Conservation (phyloP, 2,888 invertebrate species). For the Diarsia mendica region DNA sequence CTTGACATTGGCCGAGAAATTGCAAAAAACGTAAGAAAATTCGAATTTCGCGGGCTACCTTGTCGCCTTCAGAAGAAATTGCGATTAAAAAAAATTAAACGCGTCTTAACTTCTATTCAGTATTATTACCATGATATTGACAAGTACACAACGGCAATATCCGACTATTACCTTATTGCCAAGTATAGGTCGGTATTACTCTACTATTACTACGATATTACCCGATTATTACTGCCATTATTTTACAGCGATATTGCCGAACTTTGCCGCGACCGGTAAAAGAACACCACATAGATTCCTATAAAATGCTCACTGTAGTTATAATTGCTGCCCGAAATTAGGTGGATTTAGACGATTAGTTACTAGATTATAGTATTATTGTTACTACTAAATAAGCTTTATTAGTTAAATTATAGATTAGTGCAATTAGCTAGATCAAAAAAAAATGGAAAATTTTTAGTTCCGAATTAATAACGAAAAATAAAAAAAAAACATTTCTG, state of each 20-base stretch:
- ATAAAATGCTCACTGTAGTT: slow-evolving; percentile 71
- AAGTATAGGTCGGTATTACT: neutral
- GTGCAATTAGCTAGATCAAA: slow-evolving; percentile 44
- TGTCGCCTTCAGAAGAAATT: too few species aligned
- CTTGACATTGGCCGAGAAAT: too few species aligned
- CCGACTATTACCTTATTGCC: neutral
- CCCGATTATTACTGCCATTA: slow-evolving; percentile 6
- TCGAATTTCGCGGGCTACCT: too few species aligned
- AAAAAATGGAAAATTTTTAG: slow-evolving; percentile 8
- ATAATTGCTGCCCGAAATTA: slow-evolving; percentile 56
- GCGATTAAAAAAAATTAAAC: slow-evolving; percentile 3
- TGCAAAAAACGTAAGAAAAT: too few species aligned
- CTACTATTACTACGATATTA: slow-evolving; percentile 7
- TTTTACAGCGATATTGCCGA: slow-evolving; percentile 18
- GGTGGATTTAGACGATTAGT: slow-evolving; percentile 44
- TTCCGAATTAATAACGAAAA: neutral
- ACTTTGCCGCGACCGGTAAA: slow-evolving; percentile 30
- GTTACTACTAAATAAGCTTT: slow-evolving; percentile 72
- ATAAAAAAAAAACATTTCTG: slow-evolving; percentile 1
- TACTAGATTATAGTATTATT: slow-evolving; percentile 63
- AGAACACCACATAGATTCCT: slow-evolving; percentile 60
- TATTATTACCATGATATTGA: slow-evolving; percentile 13
- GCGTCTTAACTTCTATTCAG: slow-evolving; percentile 10
- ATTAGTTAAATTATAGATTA: slow-evolving; percentile 66
- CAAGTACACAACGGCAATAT: neutral